Conservation (phyloP, 2,797 vertebrate species). For the Pseudocheirus occidentalis region DNA sequence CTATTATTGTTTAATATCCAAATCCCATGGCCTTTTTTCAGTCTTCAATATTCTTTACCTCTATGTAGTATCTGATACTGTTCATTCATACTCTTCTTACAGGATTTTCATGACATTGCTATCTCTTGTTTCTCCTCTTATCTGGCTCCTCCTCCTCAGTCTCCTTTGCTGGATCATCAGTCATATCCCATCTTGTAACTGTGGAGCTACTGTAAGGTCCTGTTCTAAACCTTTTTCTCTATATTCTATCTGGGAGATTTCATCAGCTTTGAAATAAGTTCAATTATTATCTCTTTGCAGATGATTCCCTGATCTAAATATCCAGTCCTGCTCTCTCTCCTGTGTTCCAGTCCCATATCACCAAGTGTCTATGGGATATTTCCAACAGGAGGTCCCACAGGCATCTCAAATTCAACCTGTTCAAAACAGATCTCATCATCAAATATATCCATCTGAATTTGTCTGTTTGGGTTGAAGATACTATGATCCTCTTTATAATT, state of each 20-base stretch:
- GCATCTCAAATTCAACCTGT: background rate
- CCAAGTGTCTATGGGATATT: background rate
- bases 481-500: background rate
- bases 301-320: background rate
- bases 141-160: background rate
- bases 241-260: background rate
- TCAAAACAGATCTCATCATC: background rate
- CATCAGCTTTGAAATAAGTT: background rate
- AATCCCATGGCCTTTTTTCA: background rate
- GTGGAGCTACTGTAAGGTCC: background rate
- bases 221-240: background rate
- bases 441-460: background rate
- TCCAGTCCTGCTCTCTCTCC: background rate
- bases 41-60: background rate
- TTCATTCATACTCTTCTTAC: background rate
- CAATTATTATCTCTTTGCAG: background rate
- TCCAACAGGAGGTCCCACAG: background rate
- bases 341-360: background rate
- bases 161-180: background rate
- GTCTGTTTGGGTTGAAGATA: background rate
- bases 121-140: background rate
- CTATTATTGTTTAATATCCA: background rate
- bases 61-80: background rate
- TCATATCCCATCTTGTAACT: background rate
- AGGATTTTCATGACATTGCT: background rate